Base-by-base conservation (phyloP, 2,888 invertebrate species). In the Acanthopleura granulata region DNA sequence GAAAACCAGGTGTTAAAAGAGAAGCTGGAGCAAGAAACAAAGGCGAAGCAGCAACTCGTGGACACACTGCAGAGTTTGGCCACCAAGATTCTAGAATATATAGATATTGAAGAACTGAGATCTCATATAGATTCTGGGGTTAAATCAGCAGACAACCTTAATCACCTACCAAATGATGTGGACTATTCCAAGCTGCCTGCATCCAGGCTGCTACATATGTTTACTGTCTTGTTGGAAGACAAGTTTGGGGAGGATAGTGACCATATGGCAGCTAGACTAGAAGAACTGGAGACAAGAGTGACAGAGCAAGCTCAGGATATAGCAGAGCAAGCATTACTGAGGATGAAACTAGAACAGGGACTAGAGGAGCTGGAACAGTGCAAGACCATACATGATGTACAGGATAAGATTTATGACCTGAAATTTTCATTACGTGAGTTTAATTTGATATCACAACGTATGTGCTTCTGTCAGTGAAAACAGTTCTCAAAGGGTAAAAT, bases 251-350 rank as follows among this genome's bases (percentile, higher is more conserved):
- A 74, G 9, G 27, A 71, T 11, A 51, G 62, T 1, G 57, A 73
- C 49, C 40, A 74, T 30, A 75, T 86, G 74, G 88, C 86, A 66
- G 79, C 80, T 15, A 75, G 88, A 29, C 76, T 89, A 22, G 89
- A 88, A 75, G 87, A 89, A 69, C 77, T 89, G 29, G 89, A 90
- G 75, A 87, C 87, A n/a, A 78, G 88, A 74, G 82, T 89, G 29
- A 89, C 89, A 22, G 82, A 86, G 76, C 76, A 88, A 77, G 88
- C 81, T 71, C 80, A 81, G 75, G 87, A 88, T 73, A 74, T 89
- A 40, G 87, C 87, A 0, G 88, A 86, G 76, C 77, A 87, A 75
- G 74, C 87, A 51, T 79, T 82, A 72, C 81, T 86, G 75, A 86
- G 86, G 72, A 72, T 85, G 62, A 85, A 83, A 61, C 77, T 87